Conservation (phyloP, 2,797 vertebrate species). For the Tympanoctomys barrerae region DNA sequence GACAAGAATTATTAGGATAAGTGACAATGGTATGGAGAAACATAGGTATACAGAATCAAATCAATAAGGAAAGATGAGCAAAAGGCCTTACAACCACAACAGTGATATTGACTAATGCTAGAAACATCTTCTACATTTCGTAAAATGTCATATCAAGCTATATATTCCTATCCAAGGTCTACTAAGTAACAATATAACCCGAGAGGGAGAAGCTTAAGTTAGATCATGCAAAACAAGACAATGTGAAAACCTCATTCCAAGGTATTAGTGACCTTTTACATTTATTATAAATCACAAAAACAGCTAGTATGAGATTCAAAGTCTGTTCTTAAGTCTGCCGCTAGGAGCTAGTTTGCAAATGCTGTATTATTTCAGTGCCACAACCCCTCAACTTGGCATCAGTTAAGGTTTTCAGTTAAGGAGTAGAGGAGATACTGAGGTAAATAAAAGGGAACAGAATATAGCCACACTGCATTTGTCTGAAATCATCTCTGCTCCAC, state of each 20-base stretch:
- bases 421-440: conserved; percentile 35
- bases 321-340: conserved; percentile 50
- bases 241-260: conserved; percentile 59
- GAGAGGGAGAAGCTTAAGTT: not conserved
- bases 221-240: conserved; percentile 60
- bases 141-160: conserved; percentile 16
- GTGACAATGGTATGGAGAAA: not conserved
- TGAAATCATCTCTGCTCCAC: conserved; percentile 52
- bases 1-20: conserved; percentile 31
- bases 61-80: not conserved
- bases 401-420: conserved; percentile 42
- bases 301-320: conserved; percentile 44
- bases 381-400: not conserved
- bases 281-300: conserved; percentile 38
- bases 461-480: conserved; percentile 19
- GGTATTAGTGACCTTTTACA: conserved; percentile 54
- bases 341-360: conserved; percentile 44
- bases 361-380: conserved; percentile 45
- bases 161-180: conserved; percentile 16
- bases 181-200: conserved; percentile 40
- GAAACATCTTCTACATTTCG: conserved; percentile 41
- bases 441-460: conserved; percentile 53
- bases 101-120: conserved; percentile 43
- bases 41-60: not conserved
- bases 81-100: conserved; percentile 32